Conservation (phyloP, 2,113 vertebrate genomes). For the Peromyscus polionotus region DNA sequence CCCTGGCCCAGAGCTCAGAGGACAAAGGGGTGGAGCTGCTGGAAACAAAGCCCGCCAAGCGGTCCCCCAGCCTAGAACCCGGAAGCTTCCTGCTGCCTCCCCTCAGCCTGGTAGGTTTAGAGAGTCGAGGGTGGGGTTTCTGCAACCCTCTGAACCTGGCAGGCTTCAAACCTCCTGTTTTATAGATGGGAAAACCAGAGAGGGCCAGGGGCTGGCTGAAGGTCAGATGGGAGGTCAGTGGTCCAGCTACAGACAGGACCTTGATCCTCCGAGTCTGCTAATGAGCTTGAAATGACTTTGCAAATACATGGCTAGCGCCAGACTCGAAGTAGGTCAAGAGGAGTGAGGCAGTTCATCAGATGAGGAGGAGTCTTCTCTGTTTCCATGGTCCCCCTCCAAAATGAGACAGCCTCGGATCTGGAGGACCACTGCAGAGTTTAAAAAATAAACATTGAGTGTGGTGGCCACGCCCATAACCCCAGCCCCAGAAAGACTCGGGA, state of each 20-base stretch:
- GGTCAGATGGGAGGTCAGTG: not conserved
- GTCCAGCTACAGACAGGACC: not conserved
- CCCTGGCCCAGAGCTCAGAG: conserved; percentile 72
- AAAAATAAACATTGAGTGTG: not conserved
- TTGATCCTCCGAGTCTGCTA: not conserved
- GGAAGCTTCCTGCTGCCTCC: conserved; percentile 78
- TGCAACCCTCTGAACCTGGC: not conserved
- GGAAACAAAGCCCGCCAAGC: conserved; percentile 77
- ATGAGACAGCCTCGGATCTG: not conserved
- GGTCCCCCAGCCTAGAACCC: conserved; percentile 53
- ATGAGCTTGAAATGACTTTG: not conserved
- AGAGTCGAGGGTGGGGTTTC: not conserved
- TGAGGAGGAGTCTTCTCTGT: not conserved
- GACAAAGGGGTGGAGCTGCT: conserved; percentile 74
- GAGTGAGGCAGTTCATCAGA: not conserved
- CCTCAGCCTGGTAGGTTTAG: conserved; percentile 80
- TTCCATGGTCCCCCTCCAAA: not conserved
- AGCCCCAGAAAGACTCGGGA: not conserved
- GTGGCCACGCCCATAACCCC: not conserved
- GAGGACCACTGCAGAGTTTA: not conserved
- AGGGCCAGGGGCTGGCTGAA: not conserved
- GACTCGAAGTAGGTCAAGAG: not conserved
- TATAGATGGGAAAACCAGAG: conserved; percentile 7
- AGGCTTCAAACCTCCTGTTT: not conserved
- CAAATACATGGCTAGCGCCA: not conserved